These are phyloP conservation scores for Myzus persicae DNA, from an alignment of 1,140 invertebrate species.

Conservation along the genomic window DNA sequence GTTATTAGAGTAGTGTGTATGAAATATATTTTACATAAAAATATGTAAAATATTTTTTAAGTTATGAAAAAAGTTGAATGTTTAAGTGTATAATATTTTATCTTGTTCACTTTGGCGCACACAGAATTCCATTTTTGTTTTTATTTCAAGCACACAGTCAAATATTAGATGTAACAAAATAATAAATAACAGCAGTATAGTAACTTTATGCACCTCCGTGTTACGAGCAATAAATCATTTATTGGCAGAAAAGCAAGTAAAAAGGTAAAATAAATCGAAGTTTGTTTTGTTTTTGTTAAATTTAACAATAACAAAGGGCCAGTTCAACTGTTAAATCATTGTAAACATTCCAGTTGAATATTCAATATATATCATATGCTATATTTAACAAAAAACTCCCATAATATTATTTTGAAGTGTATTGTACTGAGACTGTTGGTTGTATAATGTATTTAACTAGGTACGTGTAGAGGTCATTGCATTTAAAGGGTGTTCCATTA, in stretches of 20 bases:
- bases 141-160: not conserved
- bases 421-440: not conserved
- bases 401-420: not conserved
- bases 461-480: not conserved
- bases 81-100: conserved; percentile 20
- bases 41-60: not conserved
- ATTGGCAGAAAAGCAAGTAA: not conserved
- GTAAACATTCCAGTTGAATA: not conserved
- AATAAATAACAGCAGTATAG: not conserved
- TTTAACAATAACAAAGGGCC: conserved; percentile 20
- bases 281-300: conserved; percentile 15
- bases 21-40: conserved; percentile 23
- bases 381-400: not conserved
- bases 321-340: not conserved
- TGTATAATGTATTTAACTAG: not conserved
- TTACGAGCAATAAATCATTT: not conserved
- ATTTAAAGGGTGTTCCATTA: not conserved
- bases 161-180: not conserved
- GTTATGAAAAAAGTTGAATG: not conserved
- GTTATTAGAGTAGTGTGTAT: not conserved
- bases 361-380: not conserved
- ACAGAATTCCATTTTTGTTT: not conserved
- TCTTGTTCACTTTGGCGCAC: not conserved
- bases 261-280: not conserved
- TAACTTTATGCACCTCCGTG: not conserved